Percentiles rank a stretch among this genome's conserved stretches.
Conservation (phyloP, 1,140 invertebrate species). For the Trichonephila clavata region DNA sequence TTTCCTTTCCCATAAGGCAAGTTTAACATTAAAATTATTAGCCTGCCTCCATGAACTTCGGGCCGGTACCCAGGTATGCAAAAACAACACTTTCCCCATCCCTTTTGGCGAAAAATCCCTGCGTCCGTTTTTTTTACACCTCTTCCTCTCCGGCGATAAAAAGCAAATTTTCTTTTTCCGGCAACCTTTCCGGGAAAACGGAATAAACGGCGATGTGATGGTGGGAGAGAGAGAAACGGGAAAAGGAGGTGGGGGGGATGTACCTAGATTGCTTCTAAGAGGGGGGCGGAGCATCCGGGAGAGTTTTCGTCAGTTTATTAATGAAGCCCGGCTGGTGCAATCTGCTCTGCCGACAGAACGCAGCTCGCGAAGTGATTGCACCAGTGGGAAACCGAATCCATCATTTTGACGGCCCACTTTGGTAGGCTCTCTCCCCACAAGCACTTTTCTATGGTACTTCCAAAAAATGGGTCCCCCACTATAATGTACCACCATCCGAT, state of each 20-base stretch:
- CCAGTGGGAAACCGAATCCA: slow-evolving; percentile 75
- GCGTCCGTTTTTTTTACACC: slow-evolving; percentile 29
- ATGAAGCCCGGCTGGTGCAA: slow-evolving; percentile 66
- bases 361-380: slow-evolving; percentile 70
- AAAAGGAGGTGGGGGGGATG: not conserved
- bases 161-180: slow-evolving; percentile 57
- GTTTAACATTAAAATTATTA: too few relatives aligned
- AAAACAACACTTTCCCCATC: too few relatives aligned
- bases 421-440: not conserved
- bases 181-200: slow-evolving; percentile 43
- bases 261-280: slow-evolving; percentile 66
- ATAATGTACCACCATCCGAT: slow-evolving; percentile 73
- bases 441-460: slow-evolving; percentile 9
- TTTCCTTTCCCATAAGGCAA: too few relatives aligned
- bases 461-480: slow-evolving; percentile 56
- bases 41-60: too few relatives aligned
- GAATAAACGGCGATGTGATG: not conserved
- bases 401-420: slow-evolving; percentile 76
- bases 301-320: slow-evolving; percentile 77
- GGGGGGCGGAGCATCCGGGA: slow-evolving; percentile 15
- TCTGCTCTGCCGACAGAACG: slow-evolving; percentile 63
- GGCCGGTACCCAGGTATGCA: too few relatives aligned
- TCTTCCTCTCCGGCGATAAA: slow-evolving; percentile 53
- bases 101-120: not conserved
- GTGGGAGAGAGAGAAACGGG: not conserved